Base-by-base conservation (phyloP, 1,140 invertebrate genomes). In the Holcopasites calliopsidis region DNA sequence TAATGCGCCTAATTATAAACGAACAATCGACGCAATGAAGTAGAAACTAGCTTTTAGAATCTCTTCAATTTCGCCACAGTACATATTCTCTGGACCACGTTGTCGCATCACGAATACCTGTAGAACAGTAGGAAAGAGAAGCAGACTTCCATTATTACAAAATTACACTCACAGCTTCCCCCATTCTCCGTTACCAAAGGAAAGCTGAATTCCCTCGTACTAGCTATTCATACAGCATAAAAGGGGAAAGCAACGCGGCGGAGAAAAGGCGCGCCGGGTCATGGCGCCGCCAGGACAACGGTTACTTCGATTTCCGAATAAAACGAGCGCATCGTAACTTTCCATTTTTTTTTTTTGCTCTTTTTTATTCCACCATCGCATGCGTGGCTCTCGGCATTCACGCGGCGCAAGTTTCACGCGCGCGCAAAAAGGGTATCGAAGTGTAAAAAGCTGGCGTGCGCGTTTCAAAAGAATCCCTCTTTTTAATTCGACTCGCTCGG, bases 271-370 rank as follows among this genome's bases (percentile, higher is more conserved):
- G 42, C 26, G 18, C n/a, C 40, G 16, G 79, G 76, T 83, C 79
- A 75, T 65, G 66, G 58, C 54, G 11, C 26, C 52, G 52, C 61
- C 50, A 71, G 71, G 71, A 76, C 71, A 82, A 72, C 80, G 80
- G 66, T 83, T 78, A 71, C 79, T 78, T 82, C 80, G 70, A 79
- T 82, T 79, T 82, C 50, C 44, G 57, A 62, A 72, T 68, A 78
- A 83, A 82, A 83, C 50, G 61, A 54, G 40, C 26, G 23, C 40
- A 26, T 55, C 28, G 31, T 23, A 44, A 21, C 21, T 23, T 23
- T 28, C 64, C 74, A 7, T 54, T 40, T 28, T 69, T 50, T 52
- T 49, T 38, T 47, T 54, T 10, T 26, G 7, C 16, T 50, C 47
- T 28, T 40, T 13, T 52, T 60, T 50, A 11, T 23, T 18, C 28